phyloP scores from a whole-genome alignment of 2,888 invertebrate genomes.

The Drosophila niveifrons region DNA sequence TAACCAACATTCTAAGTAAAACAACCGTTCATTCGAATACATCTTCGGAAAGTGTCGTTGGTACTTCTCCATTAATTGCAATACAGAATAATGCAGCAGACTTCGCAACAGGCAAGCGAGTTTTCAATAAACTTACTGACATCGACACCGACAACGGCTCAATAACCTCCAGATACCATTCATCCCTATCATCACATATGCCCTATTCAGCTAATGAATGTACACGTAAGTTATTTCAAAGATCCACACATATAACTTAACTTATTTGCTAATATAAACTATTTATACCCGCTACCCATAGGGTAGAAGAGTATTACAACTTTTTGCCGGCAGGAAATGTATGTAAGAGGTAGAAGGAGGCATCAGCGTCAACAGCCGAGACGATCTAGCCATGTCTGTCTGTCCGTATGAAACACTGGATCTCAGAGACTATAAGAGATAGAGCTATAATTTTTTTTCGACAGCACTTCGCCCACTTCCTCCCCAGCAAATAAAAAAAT shows the following conservation, averaged over 20 bases:
- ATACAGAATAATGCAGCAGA: conserved; percentile 10
- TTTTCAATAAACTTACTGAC: neutral
- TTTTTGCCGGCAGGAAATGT: too few relatives aligned
- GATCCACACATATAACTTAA: neutral
- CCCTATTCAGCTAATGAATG: conserved; percentile 47
- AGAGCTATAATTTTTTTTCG: too few relatives aligned
- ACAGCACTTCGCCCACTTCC: too few relatives aligned
- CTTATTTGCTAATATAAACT: too few relatives aligned
- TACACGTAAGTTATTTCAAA: conserved; percentile 46
- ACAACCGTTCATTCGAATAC: conserved; percentile 45
- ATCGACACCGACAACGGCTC: neutral
- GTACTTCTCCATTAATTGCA: conserved; percentile 14
- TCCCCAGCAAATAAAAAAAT: too few relatives aligned
- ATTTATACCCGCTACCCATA: too few relatives aligned
- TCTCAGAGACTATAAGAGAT: too few relatives aligned
- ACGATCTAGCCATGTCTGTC: too few relatives aligned
- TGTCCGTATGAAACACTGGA: too few relatives aligned
- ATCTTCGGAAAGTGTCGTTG: conserved; percentile 21
- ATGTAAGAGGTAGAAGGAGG: too few relatives aligned
- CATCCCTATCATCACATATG: conserved; percentile 54
- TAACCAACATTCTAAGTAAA: conserved; percentile 59
- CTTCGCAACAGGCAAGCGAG: neutral
- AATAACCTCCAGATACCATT: conserved; percentile 35
- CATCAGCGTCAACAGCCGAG: too few relatives aligned
- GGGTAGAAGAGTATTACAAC: too few relatives aligned